Base-by-base conservation (phyloP, 2,113 vertebrate genomes). In the Lota lota region DNA sequence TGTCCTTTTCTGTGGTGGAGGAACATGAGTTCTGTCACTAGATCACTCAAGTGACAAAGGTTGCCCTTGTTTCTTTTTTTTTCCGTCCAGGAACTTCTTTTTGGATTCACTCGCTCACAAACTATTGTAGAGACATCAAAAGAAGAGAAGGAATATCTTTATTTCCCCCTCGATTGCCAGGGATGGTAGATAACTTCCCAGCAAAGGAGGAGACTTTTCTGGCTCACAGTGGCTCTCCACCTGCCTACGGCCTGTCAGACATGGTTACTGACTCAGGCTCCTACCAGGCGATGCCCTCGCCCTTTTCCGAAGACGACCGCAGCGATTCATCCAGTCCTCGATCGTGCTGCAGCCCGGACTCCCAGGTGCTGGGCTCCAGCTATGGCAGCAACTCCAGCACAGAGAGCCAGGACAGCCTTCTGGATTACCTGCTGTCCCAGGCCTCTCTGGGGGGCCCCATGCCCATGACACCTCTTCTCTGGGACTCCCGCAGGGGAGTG, bases 301-400 rank as follows among this genome's bases (percentile, higher is more conserved):
- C 95, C 0, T 88, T 94, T 70, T 98, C 96, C 0, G 95, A 97
- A 88, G 96, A 98, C 5, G 95, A 98, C 70, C 60, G 88, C 24
- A 96, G 95, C 0, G 95, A 96, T 73, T 92, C 93, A 1, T 97
- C 95, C 69, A 98, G 95, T 76, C 94, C 95, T 70, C 93, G 94
- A 28, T 97, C 96, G 61, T 97, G 96, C 65, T 94, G 95, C 77
- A 97, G 95, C 75, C 95, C 95, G 0, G 95, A 97, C 75, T 94
- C 94, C 0, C 94, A 94, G 73, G 88, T 92, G 40, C 93, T 94
- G 62, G 93, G 94, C 84, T 97, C 95, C 83, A 95, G 95, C 88
- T 96, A 91, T 22, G 82, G 92, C 6, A 92, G 94, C 73, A 89
- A 86, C 0, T 92, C 91, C 0, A 93, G 94, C 14, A 75, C 78